Evolutionary conservation across 2,888 invertebrate species (phyloP).

Genomic region (Eupithecia pulchellata): DNA sequence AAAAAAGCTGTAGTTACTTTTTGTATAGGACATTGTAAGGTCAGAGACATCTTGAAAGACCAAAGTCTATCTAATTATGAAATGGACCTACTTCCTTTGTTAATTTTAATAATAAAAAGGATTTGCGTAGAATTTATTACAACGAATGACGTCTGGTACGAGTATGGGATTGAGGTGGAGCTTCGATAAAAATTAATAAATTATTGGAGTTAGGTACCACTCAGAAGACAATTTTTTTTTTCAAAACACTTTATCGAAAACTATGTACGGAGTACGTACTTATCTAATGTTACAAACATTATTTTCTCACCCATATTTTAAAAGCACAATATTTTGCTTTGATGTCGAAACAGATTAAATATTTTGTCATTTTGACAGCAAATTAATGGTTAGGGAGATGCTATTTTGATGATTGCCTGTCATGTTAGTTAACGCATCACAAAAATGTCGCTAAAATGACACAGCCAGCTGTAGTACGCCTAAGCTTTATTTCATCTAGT

Average conservation of each 20-base stretch:
- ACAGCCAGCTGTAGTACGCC: not conserved
- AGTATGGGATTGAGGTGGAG: not conserved
- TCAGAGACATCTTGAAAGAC: not conserved
- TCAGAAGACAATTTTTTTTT: not conserved
- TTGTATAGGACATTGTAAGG: not conserved
- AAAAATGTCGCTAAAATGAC: not conserved
- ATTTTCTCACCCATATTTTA: not conserved
- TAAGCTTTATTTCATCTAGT: not conserved
- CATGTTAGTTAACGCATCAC: not conserved
- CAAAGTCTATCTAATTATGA: not conserved
- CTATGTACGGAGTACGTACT: not conserved
- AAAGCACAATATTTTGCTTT: not conserved
- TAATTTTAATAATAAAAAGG: not conserved
- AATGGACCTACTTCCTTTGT: not conserved
- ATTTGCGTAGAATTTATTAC: not conserved
- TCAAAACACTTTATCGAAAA: not conserved
- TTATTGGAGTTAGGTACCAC: not conserved
- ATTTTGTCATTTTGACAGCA: not conserved
- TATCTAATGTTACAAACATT: not conserved
- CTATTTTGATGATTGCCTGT: not conserved
- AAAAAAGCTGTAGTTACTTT: not conserved
- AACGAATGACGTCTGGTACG: not conserved
- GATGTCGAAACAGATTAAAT: not conserved
- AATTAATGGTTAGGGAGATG: conserved; percentile 3
- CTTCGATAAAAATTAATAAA: not conserved